Evolutionary conservation across 2,797 vertebrate genomes (phyloP), one percentile per base, ranked within the genome.

Genomic region (Malurus leucopterus): DNA sequence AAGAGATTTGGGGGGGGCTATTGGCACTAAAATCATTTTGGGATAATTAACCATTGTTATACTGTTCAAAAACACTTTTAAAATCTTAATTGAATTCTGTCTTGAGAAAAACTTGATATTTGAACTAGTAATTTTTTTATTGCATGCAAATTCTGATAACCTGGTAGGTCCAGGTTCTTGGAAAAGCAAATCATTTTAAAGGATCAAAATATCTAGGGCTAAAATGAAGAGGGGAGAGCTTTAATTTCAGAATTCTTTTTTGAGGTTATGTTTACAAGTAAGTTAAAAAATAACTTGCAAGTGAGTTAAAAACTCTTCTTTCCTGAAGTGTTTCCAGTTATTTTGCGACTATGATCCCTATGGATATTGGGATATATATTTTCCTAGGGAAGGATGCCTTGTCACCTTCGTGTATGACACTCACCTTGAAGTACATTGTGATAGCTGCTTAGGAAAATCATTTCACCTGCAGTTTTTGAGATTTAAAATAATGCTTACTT

Each of bases 1-100:
- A 63, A 24, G 49, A 44, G 4, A 41, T 67, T 55, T 13, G 2
- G 3, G 4, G 9, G 9, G 1, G 2, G 0, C 51, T 55, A 22
- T 9, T 83, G 34, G 23, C 8, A 34, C 15, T 74, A 20, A 61
- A 84, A 88, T 58, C 7, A 46, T 64, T 83, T 71, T 27, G 54
- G 30, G 27, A 19, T 44, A 72, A 26, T 15, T 46, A 84, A 19
- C 7, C 4, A 27, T 36, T 3, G 5, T 32, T 64, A 68, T 26
- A 22, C 8, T 62, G 11, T 68, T 65, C 38, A 75, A 47, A 89
- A 69, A 49, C 2, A 30, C n/a, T 26, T 70, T 76, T 22, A 43
- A 61, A 86, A 53, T 53, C 15, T 53, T 47, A n/a, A 76, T 23
- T 23, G 11, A 84, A 29, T 70, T 71, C 13, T 63, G 12, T 64